These are phyloP conservation scores for Agonopterix arenella DNA, from an alignment of 2,888 invertebrate genomes.

Conservation along the genomic window DNA sequence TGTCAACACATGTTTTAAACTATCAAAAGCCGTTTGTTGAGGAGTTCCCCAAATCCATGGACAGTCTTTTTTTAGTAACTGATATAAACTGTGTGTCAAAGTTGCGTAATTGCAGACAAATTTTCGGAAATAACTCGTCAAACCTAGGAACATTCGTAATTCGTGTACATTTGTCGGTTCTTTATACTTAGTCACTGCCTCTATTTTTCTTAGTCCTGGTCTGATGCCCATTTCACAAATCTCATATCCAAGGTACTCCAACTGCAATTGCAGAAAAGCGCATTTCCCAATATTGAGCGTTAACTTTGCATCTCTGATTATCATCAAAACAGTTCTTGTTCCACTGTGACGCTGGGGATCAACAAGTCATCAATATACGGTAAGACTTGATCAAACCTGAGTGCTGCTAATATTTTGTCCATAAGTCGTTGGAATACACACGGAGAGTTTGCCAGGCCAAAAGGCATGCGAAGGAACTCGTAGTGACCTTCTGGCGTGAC, in stretches of 20 bases:
- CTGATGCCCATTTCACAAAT: constrained; percentile 13
- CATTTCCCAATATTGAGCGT: constrained; percentile 16
- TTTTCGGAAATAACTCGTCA: not conserved
- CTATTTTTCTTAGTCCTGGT: constrained; percentile 16
- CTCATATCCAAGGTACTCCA: constrained; percentile 19
- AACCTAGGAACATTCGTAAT: not conserved
- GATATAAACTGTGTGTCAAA: not conserved
- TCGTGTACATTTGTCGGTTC: constrained; percentile 10
- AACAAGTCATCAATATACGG: constrained; percentile 10
- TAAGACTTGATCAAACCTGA: not conserved
- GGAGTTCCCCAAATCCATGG: not conserved
- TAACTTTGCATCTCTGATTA: constrained; percentile 10
- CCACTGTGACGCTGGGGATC: constrained; percentile 3
- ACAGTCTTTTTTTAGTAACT: not conserved
- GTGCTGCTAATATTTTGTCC: constrained; percentile 1
- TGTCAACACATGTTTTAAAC: constrained; percentile 8
- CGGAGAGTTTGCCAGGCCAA: not conserved
- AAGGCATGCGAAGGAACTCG: not conserved
- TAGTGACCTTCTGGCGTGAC: not conserved
- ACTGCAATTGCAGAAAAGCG: constrained; percentile 12
- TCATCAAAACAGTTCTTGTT: constrained; percentile 9
- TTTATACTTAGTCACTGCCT: constrained; percentile 11
- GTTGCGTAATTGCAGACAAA: not conserved
- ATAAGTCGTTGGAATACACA: constrained; percentile 2
- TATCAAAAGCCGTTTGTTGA: not conserved